Conservation (phyloP, 2,113 vertebrate species). For the Aegotheles bennettii region DNA sequence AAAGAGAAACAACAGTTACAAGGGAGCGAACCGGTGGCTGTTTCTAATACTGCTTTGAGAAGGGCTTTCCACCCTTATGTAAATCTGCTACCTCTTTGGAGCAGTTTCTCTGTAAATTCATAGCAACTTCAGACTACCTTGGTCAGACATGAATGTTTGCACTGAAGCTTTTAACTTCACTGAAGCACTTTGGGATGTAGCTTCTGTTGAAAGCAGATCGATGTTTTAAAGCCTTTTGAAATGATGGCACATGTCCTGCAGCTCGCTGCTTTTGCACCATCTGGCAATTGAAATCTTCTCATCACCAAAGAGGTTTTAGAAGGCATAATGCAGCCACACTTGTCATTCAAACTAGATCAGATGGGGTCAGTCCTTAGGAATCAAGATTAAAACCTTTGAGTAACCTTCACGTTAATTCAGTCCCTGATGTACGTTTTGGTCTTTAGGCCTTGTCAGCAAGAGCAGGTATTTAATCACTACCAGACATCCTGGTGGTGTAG, state of each 20-base stretch:
- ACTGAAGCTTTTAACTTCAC: constrained; percentile 16
- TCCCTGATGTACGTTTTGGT: background rate
- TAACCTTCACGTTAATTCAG: background rate
- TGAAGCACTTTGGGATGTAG: background rate
- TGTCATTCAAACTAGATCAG: background rate
- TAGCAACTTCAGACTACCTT: background rate
- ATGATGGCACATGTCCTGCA: background rate
- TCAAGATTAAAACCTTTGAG: constrained; percentile 17
- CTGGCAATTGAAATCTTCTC: constrained; percentile 35
- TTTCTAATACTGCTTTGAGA: background rate
- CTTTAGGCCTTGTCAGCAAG: background rate
- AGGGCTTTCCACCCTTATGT: background rate
- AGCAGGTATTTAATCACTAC: background rate
- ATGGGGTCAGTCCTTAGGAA: constrained; percentile 28
- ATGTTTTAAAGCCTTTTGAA: constrained; percentile 45
- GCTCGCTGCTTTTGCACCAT: background rate
- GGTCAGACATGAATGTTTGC: background rate
- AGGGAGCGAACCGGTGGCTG: background rate
- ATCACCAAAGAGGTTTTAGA: constrained; percentile 20
- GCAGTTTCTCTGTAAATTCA: constrained; percentile 1
- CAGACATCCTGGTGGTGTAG: background rate
- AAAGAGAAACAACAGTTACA: background rate
- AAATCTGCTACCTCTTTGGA: background rate
- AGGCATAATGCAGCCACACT: background rate
- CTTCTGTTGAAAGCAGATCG: constrained; percentile 7